Base-by-base conservation (phyloP, 2,797 vertebrate genomes). In the Sus cebifrons region DNA sequence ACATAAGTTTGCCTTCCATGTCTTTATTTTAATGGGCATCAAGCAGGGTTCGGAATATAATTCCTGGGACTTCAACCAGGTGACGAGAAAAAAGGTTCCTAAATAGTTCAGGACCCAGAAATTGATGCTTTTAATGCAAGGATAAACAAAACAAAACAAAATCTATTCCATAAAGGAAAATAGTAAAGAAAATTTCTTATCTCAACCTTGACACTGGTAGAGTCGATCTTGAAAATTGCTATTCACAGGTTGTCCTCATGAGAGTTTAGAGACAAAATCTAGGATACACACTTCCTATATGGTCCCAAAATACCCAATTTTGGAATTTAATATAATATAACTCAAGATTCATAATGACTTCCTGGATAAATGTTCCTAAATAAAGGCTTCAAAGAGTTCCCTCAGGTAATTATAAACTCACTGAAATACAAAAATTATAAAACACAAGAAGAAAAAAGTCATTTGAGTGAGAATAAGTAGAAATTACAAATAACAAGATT, bases 401-500 rank as follows among this genome's bases (percentile, higher is more conserved):
- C 13, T 52, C 25, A 81, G 40, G n/a, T 68, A 82, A 68, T 68
- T 86, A 67, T 65, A 81, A 79, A 67, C 67, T 86, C 60, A 13
- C 15, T 85, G 44, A 86, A 65, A 73, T 40, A 67, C 25, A 81
- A 89, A 92, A 64, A 58, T n/a, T 81, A 56, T 44, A 91, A 54
- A 90, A 54, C 4, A 58, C 36, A 70, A 68, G 40, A 91, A 17
- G 5, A 91, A 86, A 32, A 0, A 90, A 90, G 8, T 54, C 9
- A 32, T 82, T 75, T 68, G 9, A 75, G 25, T 18, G 49, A 78
- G 14, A 52, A 60, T 74, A 68, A 62, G 20, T 40, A 86, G 52
- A 54, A 93, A 86, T 90, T 82, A 86, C 11, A 86, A 95, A 54
- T 14, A 62, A 77, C 25, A 93, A 20, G 25, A 81, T 78, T 49